Evolutionary conservation across 2,797 vertebrate species (phyloP).

Genomic region (Gymnothorax reevesii): DNA sequence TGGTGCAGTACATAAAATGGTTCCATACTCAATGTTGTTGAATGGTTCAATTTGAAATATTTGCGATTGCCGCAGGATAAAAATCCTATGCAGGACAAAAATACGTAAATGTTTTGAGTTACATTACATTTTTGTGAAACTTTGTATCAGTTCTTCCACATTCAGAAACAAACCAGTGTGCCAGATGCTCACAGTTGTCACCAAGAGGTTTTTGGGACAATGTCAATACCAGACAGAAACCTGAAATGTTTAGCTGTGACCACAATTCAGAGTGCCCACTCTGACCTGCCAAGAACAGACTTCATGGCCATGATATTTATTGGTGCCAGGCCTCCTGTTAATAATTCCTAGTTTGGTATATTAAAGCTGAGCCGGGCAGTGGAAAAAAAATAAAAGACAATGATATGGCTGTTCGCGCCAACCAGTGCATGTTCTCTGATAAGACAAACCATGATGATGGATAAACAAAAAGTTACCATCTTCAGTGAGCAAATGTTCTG

Average conservation of each 20-base stretch:
- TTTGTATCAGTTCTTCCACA: background rate
- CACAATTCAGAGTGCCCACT: background rate
- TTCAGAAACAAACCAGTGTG: background rate
- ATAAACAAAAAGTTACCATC: background rate
- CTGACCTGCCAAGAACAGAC: conserved; percentile 7
- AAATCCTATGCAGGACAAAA: background rate
- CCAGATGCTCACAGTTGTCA: background rate
- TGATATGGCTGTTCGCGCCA: background rate
- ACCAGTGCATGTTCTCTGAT: background rate
- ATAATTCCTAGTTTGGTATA: background rate
- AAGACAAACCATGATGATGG: background rate
- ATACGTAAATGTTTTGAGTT: background rate
- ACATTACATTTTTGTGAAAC: too few species aligned
- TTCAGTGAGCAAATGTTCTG: background rate
- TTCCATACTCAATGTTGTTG: background rate
- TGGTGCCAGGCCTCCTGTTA: conserved; percentile 6
- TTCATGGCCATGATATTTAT: background rate
- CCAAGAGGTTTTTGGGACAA: background rate
- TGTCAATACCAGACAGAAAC: background rate
- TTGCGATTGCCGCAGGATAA: background rate
- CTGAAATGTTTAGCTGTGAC: background rate
- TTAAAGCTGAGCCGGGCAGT: background rate
- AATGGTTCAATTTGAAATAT: background rate
- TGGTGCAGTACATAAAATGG: background rate
- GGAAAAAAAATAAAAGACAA: background rate